Evolutionary conservation across 1,140 invertebrate species (phyloP).

Genomic region (Dendroctonus ponderosae): DNA sequence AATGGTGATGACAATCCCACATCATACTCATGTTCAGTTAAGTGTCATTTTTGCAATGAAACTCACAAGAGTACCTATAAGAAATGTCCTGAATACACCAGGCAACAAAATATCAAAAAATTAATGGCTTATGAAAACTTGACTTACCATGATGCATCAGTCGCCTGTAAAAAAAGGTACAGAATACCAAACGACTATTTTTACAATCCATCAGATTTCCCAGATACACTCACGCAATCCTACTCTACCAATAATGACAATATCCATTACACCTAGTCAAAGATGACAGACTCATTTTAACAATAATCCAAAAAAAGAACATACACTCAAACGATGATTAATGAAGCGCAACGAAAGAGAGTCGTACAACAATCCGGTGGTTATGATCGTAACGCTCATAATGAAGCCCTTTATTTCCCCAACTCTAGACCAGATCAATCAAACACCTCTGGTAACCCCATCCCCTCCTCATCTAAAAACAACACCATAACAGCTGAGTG

Average conservation of each 20-base stretch:
- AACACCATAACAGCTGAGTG: too few relatives aligned
- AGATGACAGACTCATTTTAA: not conserved
- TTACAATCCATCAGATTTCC: not conserved
- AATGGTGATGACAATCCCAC: too few relatives aligned
- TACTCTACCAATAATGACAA: constrained; percentile 1
- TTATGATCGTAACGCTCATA: too few relatives aligned
- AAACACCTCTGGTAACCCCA: too few relatives aligned
- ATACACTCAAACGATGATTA: too few relatives aligned
- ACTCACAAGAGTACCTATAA: constrained; percentile 3
- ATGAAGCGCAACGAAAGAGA: too few relatives aligned
- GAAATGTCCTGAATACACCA: constrained; percentile 3
- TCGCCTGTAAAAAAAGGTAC: not conserved
- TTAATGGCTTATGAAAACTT: constrained; percentile 8
- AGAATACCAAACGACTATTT: not conserved
- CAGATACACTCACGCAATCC: not conserved
- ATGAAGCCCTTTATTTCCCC: too few relatives aligned
- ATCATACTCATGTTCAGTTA: not conserved
- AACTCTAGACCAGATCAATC: too few relatives aligned
- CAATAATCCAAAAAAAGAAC: not conserved
- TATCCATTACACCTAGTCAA: not conserved
- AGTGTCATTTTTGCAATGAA: constrained; percentile 9
- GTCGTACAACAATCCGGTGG: too few relatives aligned
- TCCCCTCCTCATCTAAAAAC: too few relatives aligned
- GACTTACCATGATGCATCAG: not conserved
- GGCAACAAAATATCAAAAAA: constrained; percentile 6